Conservation (phyloP, 1,140 invertebrate species). For the Apis cerana region DNA sequence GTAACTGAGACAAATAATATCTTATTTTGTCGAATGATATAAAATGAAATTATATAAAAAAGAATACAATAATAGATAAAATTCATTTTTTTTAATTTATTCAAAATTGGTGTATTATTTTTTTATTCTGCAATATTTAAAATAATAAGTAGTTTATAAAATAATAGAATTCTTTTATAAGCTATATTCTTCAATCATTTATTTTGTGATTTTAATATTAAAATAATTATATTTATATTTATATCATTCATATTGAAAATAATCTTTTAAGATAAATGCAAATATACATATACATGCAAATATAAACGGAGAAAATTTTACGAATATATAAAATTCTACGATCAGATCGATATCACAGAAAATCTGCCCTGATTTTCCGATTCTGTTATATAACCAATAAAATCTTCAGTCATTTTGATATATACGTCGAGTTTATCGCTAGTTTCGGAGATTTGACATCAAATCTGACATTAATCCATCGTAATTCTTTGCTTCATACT, state of each 20-base stretch:
- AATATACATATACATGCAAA: not conserved
- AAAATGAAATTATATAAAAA: too few relatives aligned
- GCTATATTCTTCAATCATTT: not conserved
- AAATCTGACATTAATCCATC: not conserved
- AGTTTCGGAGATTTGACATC: not conserved
- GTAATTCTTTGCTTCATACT: too few relatives aligned
- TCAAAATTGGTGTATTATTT: too few relatives aligned
- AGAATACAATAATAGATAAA: too few relatives aligned
- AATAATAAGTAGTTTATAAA: too few relatives aligned
- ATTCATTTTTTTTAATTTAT: too few relatives aligned
- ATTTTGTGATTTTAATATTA: not conserved
- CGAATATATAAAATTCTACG: not conserved
- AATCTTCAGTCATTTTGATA: not conserved
- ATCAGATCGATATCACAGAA: not conserved
- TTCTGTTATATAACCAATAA: not conserved
- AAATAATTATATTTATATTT: not conserved
- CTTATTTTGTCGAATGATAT: too few relatives aligned
- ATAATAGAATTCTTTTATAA: too few relatives aligned
- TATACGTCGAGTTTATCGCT: not conserved
- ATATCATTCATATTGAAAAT: too few relatives aligned
- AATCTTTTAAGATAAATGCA: too few relatives aligned
- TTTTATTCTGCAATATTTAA: too few relatives aligned
- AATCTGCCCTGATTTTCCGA: not conserved
- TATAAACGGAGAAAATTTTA: not conserved
- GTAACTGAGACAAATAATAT: not conserved